Base-by-base conservation (phyloP, 2,113 vertebrate genomes). In the Xiphias gladius region DNA sequence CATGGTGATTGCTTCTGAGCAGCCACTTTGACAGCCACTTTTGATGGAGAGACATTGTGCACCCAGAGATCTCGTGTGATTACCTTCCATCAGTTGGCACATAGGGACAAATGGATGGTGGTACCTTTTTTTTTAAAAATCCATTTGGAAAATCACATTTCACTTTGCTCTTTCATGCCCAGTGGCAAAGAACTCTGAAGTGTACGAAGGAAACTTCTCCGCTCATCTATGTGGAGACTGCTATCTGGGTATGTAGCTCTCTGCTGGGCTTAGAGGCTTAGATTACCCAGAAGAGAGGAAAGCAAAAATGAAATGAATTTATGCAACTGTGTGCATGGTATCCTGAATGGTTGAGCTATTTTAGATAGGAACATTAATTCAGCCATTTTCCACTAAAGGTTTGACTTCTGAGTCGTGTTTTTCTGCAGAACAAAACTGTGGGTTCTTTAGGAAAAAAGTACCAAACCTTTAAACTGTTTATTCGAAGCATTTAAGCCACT, bases 261-360 rank as follows among this genome's bases (percentile, higher is more conserved):
- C 68, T 85, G 50, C 75, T 84, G 80, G 65, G 87, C 89, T 87
- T 79, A 73, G 54, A 80, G 78, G 76, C 83, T 92, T n/a, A n/a
- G 92, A 92, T 93, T 92, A 87, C 85, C 77, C 81, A 82, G 68
- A 90, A 86, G 83, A 85, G 66, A 83, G 80, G 86, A 83, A 82
- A 79, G 32, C 41, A 66, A 84, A 83, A 86, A 76, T 81, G 73
- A 92, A 93, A 88, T 82, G 82, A 58, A 92, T 90, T 88, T 86
- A 92, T 73, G 83, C 79, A 86, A 70, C 84, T 70, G 78, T 87
- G 75, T 74, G 77, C 35, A 50, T 14, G 13, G 39, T 48, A 77
- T 77, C 35, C 52, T 71, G 17, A 74, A 79, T 76, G 68, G 57
- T n/a, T 61, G 57, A 43, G 62, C 65, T 62, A 46, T 73, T 73